Percentiles rank a stretch among this genome's conserved stretches.
Evolutionary conservation across 2,888 invertebrate genomes (phyloP).

Genomic region (Drosophila longiperda): DNA sequence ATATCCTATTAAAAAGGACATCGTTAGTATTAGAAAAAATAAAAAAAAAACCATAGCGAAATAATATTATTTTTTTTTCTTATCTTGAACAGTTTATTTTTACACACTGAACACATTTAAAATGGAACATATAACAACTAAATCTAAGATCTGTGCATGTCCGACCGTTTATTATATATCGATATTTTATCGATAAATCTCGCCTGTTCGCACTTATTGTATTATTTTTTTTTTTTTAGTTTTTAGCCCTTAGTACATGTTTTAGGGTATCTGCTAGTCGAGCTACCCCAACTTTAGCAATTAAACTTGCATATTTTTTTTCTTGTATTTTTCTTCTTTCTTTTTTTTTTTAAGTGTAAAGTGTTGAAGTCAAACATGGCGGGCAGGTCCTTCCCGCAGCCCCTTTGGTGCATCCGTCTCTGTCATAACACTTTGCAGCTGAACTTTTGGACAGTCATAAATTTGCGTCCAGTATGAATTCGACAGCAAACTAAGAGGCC

Average conservation of each 20-base stretch:
- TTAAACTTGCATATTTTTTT: neutral
- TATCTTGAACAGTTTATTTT: neutral
- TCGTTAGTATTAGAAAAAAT: neutral
- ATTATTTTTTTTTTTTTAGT: neutral
- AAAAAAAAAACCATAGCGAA: conserved; percentile 4
- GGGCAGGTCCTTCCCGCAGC: conserved; percentile 12
- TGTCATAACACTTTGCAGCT: conserved; percentile 42
- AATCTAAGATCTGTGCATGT: neutral
- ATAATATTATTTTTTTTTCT: conserved; percentile 5
- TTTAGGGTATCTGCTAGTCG: neutral
- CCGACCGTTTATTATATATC: neutral
- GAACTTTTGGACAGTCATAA: conserved; percentile 72
- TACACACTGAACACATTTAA: neutral
- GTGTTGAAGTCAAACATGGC: conserved; percentile 45
- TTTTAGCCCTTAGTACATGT: neutral
- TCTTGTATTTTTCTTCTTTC: neutral
- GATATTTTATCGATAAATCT: neutral
- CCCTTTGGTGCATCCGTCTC: conserved; percentile 16
- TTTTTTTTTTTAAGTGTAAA: conserved; percentile 18
- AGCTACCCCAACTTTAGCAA: neutral
- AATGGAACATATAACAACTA: neutral
- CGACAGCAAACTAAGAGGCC: conserved; percentile 54
- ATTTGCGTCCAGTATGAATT: conserved; percentile 71
- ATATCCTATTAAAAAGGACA: conserved; percentile 3
- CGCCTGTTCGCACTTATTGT: neutral